phyloP scores from a whole-genome alignment of 2,888 invertebrate species.

The Pyrochroa serraticornis region DNA sequence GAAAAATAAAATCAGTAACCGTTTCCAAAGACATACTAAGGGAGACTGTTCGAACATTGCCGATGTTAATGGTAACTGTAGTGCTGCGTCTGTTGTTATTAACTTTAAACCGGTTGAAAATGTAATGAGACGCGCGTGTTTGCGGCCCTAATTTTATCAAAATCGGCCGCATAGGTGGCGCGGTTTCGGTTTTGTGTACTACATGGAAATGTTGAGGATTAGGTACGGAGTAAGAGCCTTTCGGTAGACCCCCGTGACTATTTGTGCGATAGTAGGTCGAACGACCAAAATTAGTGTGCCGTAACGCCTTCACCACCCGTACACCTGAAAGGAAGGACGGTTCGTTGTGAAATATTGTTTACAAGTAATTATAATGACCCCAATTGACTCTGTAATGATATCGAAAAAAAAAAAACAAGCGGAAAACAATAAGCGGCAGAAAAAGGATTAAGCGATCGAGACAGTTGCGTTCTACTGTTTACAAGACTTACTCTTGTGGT shows the following conservation, averaged over 20 bases:
- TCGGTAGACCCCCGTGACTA: constrained; percentile 54
- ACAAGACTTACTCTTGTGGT: constrained; percentile 44
- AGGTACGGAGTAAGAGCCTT: constrained; percentile 53
- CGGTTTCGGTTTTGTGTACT: constrained; percentile 44
- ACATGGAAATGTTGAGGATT: constrained; percentile 57
- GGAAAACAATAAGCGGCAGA: neutral
- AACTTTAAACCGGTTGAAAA: constrained; percentile 31
- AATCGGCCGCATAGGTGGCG: constrained; percentile 45
- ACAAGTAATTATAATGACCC: constrained; percentile 7
- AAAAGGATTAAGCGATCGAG: constrained; percentile 5
- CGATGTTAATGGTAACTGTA: constrained; percentile 47
- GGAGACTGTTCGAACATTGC: constrained; percentile 44
- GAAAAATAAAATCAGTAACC: constrained; percentile 50
- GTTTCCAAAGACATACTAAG: constrained; percentile 49
- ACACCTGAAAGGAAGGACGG: constrained; percentile 45
- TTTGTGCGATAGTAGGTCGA: constrained; percentile 49
- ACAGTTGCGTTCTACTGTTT: neutral
- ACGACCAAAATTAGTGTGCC: constrained; percentile 6
- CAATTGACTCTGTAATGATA: constrained; percentile 32
- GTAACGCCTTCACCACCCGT: constrained; percentile 15
- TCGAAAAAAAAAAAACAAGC: constrained; percentile 7
- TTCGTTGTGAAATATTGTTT: constrained; percentile 9
- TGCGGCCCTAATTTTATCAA: constrained; percentile 40
- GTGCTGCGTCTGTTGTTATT: constrained; percentile 21
- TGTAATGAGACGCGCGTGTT: constrained; percentile 30